These are phyloP conservation scores for Agrypnus murinus DNA, from an alignment of 2,888 invertebrate genomes.

Conservation along the genomic window DNA sequence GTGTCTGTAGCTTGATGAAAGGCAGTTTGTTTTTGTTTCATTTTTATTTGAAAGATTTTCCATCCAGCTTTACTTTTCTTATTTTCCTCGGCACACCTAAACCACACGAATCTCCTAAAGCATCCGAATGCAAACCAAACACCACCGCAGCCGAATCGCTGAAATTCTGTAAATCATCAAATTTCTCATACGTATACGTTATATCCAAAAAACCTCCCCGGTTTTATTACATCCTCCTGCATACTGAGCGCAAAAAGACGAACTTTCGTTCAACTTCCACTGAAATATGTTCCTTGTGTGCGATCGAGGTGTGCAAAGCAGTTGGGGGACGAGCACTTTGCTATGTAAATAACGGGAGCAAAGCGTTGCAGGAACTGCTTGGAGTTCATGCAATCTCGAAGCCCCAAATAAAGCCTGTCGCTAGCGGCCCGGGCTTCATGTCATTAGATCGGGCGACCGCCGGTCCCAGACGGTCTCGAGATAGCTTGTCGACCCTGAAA, in stretches of 20 bases:
- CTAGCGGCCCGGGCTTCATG: constrained; percentile 50
- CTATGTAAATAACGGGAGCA: constrained; percentile 50
- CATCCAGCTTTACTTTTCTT: no score
- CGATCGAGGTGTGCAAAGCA: constrained; percentile 39
- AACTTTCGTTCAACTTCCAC: constrained; percentile 14
- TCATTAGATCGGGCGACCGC: constrained; percentile 49
- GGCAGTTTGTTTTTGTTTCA: no score
- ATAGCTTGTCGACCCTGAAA: constrained; percentile 48
- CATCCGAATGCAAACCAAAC: no score
- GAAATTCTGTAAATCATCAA: neutral
- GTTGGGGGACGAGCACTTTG: constrained; percentile 44
- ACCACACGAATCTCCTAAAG: no score
- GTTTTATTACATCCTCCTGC: neutral
- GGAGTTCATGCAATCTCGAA: constrained; percentile 44
- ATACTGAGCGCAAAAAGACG: constrained; percentile 3
- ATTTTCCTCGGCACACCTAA: no score
- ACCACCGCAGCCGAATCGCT: neutral
- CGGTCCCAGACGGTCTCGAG: constrained; percentile 53
- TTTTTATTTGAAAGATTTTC: no score
- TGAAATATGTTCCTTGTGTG: constrained; percentile 39
- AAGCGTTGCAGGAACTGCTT: constrained; percentile 40
- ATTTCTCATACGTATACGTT: no score
- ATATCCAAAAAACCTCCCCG: neutral
- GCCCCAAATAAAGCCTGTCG: constrained; percentile 50
- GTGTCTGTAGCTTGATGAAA: no score